These are phyloP conservation scores for Oikopleura dioica DNA, from an alignment of 23 tunicate species.

Conservation along the genomic window DNA sequence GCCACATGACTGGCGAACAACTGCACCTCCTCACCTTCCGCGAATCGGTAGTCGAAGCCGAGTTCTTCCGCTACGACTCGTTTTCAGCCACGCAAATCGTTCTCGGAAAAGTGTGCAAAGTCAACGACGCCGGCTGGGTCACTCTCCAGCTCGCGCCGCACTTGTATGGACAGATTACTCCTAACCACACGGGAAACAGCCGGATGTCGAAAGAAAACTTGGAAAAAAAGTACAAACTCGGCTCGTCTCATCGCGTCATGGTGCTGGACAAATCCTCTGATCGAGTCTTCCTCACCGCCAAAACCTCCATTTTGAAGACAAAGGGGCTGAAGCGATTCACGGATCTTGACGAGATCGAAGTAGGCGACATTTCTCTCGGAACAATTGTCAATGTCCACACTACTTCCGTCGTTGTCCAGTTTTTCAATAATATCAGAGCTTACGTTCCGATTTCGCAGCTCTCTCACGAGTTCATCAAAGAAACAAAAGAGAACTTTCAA, in stretches of 20 bases:
- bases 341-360: not conserved
- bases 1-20: not conserved
- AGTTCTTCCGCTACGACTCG: not conserved
- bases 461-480: not conserved
- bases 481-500: not conserved
- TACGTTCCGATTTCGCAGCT: not conserved
- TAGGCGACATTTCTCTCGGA: not conserved
- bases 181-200: not conserved
- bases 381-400: not conserved
- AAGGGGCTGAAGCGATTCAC: not conserved
- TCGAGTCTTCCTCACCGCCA: not conserved
- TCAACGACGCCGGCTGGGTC: not conserved
- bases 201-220: not conserved
- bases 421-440: not conserved
- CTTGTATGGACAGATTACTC: not conserved
- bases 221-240: not conserved
- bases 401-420: not conserved
- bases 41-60: not conserved
- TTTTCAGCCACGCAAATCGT: not conserved
- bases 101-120: not conserved
- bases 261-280: not conserved
- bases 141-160: not conserved
- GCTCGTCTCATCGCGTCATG: not conserved
- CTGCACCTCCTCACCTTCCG: not conserved
- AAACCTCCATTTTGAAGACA: not conserved